Evolutionary conservation across 2,888 invertebrate species (phyloP).

Genomic region (Drosophila fulvimacula): DNA sequence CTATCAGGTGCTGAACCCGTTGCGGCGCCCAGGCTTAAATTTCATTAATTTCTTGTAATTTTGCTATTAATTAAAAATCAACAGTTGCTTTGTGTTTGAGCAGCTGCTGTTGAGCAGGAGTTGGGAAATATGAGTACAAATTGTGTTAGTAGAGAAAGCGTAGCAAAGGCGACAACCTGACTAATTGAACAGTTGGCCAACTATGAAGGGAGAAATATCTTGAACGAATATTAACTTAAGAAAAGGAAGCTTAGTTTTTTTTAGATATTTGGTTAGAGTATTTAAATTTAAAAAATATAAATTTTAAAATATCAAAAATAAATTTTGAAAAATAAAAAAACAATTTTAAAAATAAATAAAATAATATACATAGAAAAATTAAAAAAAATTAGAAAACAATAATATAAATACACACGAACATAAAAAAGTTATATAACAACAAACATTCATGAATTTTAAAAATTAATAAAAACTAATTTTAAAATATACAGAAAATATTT

Average conservation of each 20-base stretch:
- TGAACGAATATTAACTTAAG: not conserved
- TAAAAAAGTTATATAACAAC: too few relatives aligned
- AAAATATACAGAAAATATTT: too few relatives aligned
- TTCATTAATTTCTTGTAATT: conserved; percentile 50
- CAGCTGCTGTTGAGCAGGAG: not conserved
- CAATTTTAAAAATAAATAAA: too few relatives aligned
- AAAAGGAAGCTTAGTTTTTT: not conserved
- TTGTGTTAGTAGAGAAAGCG: not conserved
- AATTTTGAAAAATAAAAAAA: too few relatives aligned
- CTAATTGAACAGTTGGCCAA: not conserved
- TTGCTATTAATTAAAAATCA: conserved; percentile 60
- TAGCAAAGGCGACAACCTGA: not conserved
- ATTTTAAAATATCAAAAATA: too few relatives aligned
- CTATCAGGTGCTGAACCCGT: not conserved
- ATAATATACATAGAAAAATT: too few relatives aligned
- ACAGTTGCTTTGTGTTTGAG: conserved; percentile 42
- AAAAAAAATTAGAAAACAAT: too few relatives aligned
- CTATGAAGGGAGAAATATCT: not conserved
- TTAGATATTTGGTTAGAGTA: not conserved
- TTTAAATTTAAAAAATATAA: too few relatives aligned
- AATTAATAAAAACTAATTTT: too few relatives aligned
- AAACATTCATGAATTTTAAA: too few relatives aligned
- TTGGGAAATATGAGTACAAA: not conserved
- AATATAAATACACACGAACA: too few relatives aligned
- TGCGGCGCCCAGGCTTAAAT: conserved; percentile 27